phyloP scores from a whole-genome alignment of 2,113 vertebrate species.

The Pseudopodoces humilis region DNA sequence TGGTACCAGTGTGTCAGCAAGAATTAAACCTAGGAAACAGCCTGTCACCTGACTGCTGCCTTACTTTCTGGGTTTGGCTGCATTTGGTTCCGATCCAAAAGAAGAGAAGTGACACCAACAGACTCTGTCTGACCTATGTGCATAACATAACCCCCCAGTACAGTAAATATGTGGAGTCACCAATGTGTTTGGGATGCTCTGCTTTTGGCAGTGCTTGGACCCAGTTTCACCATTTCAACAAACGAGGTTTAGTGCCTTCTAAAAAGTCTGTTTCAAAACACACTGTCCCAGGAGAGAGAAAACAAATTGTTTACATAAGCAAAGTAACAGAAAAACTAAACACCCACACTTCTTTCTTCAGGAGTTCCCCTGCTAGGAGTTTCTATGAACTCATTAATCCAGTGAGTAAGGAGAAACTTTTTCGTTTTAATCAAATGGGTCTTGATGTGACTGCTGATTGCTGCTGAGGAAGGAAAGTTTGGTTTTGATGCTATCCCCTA shows the following conservation, averaged over 20 bases:
- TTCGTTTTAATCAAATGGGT: neutral
- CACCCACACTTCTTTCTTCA: neutral
- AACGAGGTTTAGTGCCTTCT: neutral
- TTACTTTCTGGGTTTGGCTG: neutral
- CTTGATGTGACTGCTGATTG: neutral
- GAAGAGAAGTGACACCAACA: neutral
- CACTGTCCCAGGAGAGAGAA: neutral
- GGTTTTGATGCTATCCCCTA: neutral
- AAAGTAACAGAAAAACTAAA: neutral
- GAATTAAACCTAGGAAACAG: neutral
- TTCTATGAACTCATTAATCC: neutral
- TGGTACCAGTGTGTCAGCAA: neutral
- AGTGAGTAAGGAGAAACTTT: neutral
- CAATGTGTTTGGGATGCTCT: neutral
- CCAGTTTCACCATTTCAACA: neutral
- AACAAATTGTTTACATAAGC: constrained; percentile 42
- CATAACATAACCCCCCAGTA: rapidly evolving
- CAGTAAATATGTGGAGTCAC: neutral
- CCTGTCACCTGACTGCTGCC: neutral
- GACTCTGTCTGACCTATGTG: neutral
- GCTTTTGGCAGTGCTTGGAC: neutral
- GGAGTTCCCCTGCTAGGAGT: neutral
- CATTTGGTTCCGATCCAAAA: neutral
- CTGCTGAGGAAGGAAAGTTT: neutral
- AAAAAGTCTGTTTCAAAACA: neutral